Percentiles rank a stretch among this genome's conserved stretches.
phyloP scores from a whole-genome alignment of 2,888 invertebrate genomes.

The Neoascia interrupta region DNA sequence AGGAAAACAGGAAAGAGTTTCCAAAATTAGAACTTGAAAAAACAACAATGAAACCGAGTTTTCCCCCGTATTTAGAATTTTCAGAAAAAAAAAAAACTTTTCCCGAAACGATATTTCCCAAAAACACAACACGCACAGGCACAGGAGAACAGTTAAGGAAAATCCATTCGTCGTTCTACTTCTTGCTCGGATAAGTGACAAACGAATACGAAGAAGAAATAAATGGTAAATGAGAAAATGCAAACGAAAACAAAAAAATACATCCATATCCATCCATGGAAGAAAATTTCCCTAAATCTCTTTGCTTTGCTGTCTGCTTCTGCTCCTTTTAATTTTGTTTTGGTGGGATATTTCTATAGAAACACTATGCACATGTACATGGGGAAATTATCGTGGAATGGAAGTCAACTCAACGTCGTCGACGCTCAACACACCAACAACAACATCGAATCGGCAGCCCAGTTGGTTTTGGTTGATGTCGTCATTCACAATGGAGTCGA shows the following conservation, averaged over 20 bases:
- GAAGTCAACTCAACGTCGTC: neutral
- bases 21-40: constrained; percentile 27
- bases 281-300: constrained; percentile 5
- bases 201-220: constrained; percentile 30
- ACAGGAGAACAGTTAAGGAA: constrained; percentile 38
- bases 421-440: neutral
- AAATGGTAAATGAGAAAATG: constrained; percentile 34
- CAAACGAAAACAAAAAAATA: constrained; percentile 22
- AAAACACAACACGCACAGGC: constrained; percentile 49
- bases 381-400: neutral
- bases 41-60: neutral
- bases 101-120: constrained; percentile 29
- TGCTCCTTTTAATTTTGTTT: constrained; percentile 4
- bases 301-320: neutral
- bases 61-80: neutral
- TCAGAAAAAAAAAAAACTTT: constrained; percentile 7
- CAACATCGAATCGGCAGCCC: neutral
- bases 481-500: constrained; percentile 17
- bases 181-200: constrained; percentile 33
- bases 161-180: constrained; percentile 61
- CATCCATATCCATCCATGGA: constrained; percentile 13
- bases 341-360: constrained; percentile 59
- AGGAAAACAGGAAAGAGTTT: too few relatives aligned
- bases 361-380: neutral
- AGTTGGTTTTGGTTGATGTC: neutral